Evolutionary conservation across 2,888 invertebrate species (phyloP).

Genomic region (Micoletzkya japonica): DNA sequence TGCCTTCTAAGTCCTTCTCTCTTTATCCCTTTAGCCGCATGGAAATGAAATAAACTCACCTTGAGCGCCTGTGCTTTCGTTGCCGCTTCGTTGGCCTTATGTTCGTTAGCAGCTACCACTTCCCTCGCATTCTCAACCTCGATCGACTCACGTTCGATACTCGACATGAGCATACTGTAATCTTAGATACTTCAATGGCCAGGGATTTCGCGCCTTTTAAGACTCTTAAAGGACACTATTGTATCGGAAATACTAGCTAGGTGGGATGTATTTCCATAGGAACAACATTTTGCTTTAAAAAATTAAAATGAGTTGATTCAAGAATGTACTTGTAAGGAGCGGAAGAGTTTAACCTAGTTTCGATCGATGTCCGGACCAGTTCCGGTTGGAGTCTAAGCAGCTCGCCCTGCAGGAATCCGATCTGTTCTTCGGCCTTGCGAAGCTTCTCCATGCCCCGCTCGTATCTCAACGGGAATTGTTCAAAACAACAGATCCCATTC

Average conservation of each 20-base stretch:
- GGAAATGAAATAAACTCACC: slow-evolving; percentile 27
- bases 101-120: slow-evolving; percentile 61
- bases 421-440: slow-evolving; percentile 55
- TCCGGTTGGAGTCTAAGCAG: slow-evolving; percentile 49
- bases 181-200: no score
- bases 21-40: no score
- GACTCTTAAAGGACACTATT: no score
- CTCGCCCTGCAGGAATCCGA: slow-evolving; percentile 46
- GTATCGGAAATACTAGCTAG: no score
- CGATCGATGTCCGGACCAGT: slow-evolving; percentile 53
- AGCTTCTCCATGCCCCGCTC: slow-evolving; percentile 58
- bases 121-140: slow-evolving; percentile 60
- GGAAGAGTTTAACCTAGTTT: slow-evolving; percentile 56
- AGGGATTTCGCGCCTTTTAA: no score
- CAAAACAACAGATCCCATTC: no score
- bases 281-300: no score
- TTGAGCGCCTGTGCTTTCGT: slow-evolving; percentile 58
- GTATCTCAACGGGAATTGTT: slow-evolving; percentile 34
- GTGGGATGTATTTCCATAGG: no score
- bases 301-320: slow-evolving; percentile 5
- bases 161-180: slow-evolving; percentile 55
- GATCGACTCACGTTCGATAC: slow-evolving; percentile 58
- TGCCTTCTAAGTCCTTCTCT: neutral
- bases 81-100: slow-evolving; percentile 59
- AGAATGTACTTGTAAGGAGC: neutral